Conservation (phyloP, 2,888 invertebrate genomes). For the Tribolium freemani region DNA sequence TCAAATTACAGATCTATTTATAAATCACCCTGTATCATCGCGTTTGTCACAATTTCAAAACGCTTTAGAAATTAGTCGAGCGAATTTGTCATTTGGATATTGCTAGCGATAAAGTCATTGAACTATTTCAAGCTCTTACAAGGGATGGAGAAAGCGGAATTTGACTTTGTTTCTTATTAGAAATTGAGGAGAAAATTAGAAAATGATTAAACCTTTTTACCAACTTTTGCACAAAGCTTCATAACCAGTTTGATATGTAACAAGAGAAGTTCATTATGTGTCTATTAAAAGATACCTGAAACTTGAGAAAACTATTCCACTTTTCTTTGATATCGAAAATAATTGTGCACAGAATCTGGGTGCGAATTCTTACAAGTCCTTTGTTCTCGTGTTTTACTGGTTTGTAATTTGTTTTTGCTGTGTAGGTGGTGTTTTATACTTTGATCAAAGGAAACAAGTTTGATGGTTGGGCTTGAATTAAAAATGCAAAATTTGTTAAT, state of each 20-base stretch:
- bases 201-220: background rate
- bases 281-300: background rate
- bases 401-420: background rate
- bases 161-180: constrained; percentile 1
- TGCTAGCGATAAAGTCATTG: background rate
- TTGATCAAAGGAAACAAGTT: too few species aligned
- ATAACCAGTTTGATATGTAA: too few species aligned
- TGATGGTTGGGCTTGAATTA: too few species aligned
- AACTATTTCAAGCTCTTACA: background rate
- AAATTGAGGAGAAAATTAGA: background rate
- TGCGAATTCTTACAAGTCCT: background rate
- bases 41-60: background rate
- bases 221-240: background rate
- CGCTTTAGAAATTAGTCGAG: background rate
- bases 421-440: background rate
- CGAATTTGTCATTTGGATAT: background rate
- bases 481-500: background rate
- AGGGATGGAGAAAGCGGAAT: background rate
- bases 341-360: background rate
- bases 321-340: background rate
- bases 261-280: background rate
- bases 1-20: constrained; percentile 8
- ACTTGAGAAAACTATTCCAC: background rate
- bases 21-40: background rate
- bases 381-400: background rate